Evolutionary conservation across 2,888 invertebrate species (phyloP).

Genomic region (Scaptomyza caliginosa): DNA sequence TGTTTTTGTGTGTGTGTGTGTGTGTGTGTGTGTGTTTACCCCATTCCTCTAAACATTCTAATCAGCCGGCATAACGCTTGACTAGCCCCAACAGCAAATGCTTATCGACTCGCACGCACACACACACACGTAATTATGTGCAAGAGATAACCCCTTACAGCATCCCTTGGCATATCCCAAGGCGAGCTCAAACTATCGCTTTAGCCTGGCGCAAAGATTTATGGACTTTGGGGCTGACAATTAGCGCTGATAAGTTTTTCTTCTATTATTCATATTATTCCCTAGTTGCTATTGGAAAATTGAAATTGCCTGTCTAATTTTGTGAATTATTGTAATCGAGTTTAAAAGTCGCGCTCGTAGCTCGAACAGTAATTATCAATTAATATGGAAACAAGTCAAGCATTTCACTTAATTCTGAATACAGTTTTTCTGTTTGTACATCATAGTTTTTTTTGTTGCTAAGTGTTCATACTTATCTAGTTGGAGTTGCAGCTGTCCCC

Average conservation of each 20-base stretch:
- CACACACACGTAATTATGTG: slow-evolving; percentile 61
- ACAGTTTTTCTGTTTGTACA: too few relatives aligned
- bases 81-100: slow-evolving; percentile 58
- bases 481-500: slow-evolving; percentile 10
- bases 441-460: too few relatives aligned
- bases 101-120: slow-evolving; percentile 55
- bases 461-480: background rate
- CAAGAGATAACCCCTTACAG: slow-evolving; percentile 61
- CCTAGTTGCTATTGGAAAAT: slow-evolving; percentile 49
- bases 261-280: slow-evolving; percentile 12
- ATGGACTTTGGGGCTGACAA: slow-evolving; percentile 66
- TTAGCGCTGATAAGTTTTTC: slow-evolving; percentile 70
- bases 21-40: slow-evolving; percentile 1
- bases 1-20: too few relatives aligned
- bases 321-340: slow-evolving; percentile 59
- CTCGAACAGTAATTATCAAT: slow-evolving; percentile 58
- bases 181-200: slow-evolving; percentile 38
- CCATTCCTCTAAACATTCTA: slow-evolving; percentile 43
- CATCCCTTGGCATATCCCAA: slow-evolving; percentile 23
- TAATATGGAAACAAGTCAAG: slow-evolving; percentile 57
- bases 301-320: slow-evolving; percentile 74
- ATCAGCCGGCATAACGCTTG: slow-evolving; percentile 79
- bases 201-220: slow-evolving; percentile 52
- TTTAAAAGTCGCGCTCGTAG: slow-evolving; percentile 41
- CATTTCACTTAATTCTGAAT: slow-evolving; percentile 1